Conservation (phyloP, 1,140 invertebrate genomes). For the Chironomus tepperi region DNA sequence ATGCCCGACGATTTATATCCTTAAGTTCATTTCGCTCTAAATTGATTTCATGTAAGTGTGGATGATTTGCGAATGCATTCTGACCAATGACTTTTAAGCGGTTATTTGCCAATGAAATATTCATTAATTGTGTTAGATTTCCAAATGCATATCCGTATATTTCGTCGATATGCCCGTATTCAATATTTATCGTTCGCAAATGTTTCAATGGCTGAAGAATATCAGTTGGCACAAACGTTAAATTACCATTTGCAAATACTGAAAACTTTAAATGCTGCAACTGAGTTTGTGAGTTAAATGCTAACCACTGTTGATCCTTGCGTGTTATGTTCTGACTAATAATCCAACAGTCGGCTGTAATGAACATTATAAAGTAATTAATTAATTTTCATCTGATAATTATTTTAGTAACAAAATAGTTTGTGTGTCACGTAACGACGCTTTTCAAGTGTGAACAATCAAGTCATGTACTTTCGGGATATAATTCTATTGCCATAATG, state of each 20-base stretch:
- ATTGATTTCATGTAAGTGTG: conserved; percentile 54
- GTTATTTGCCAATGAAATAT: conserved; percentile 57
- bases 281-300: conserved; percentile 60
- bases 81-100: conserved; percentile 52
- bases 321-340: conserved; percentile 51
- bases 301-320: conserved; percentile 57
- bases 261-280: conserved; percentile 58
- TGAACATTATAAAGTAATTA: conserved; percentile 25
- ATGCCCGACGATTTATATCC: conserved; percentile 59
- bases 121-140: conserved; percentile 54
- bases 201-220: conserved; percentile 54
- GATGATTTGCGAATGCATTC: conserved; percentile 55
- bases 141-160: conserved; percentile 58
- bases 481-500: too few species aligned
- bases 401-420: too few species aligned
- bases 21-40: conserved; percentile 61
- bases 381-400: too few species aligned
- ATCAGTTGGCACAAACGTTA: conserved; percentile 59
- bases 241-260: conserved; percentile 51
- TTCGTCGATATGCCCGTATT: conserved; percentile 59
- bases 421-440: too few species aligned
- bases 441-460: too few species aligned
- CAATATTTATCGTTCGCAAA: conserved; percentile 54
- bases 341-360: conserved; percentile 51
- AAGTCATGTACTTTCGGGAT: too few species aligned